Conservation (phyloP, 2,888 invertebrate genomes). For the Aspidapion aeneum region DNA sequence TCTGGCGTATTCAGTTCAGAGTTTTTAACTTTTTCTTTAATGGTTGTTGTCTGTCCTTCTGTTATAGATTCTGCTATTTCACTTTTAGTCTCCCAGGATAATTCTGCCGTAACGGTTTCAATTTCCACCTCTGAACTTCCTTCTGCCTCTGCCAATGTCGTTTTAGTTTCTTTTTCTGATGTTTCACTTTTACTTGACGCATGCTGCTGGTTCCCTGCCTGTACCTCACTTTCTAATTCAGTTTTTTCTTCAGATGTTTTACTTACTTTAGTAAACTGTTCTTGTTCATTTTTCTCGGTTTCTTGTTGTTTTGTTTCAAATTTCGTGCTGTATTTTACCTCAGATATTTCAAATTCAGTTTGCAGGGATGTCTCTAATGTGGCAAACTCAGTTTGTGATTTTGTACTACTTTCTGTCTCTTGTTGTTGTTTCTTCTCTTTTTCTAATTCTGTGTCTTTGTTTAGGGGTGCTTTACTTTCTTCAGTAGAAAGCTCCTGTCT, state of each 20-base stretch:
- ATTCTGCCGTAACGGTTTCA: too few relatives aligned
- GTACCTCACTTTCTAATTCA: too few relatives aligned
- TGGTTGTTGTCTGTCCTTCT: slow-evolving; percentile 1
- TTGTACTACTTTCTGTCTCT: neutral
- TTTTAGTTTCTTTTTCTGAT: neutral
- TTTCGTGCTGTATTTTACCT: too few relatives aligned
- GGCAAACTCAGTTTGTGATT: too few relatives aligned
- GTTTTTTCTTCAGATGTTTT: too few relatives aligned
- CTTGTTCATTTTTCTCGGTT: too few relatives aligned
- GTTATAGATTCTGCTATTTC: neutral
- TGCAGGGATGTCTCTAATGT: too few relatives aligned
- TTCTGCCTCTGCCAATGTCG: neutral
- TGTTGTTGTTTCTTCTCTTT: neutral
- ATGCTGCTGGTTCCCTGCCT: too few relatives aligned
- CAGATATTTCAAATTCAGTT: too few relatives aligned
- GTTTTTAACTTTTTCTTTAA: neutral
- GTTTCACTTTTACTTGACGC: too few relatives aligned
- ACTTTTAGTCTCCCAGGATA: neutral
- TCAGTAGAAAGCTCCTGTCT: neutral
- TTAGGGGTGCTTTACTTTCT: neutral
- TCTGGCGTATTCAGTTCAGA: neutral
- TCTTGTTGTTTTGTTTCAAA: too few relatives aligned
- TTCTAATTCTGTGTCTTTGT: neutral
- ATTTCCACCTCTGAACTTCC: neutral
- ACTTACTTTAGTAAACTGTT: too few relatives aligned